Percentiles rank a stretch among this genome's conserved stretches.
Evolutionary conservation across 2,797 vertebrate genomes (phyloP).

Genomic region (Sylvilagus floridanus): DNA sequence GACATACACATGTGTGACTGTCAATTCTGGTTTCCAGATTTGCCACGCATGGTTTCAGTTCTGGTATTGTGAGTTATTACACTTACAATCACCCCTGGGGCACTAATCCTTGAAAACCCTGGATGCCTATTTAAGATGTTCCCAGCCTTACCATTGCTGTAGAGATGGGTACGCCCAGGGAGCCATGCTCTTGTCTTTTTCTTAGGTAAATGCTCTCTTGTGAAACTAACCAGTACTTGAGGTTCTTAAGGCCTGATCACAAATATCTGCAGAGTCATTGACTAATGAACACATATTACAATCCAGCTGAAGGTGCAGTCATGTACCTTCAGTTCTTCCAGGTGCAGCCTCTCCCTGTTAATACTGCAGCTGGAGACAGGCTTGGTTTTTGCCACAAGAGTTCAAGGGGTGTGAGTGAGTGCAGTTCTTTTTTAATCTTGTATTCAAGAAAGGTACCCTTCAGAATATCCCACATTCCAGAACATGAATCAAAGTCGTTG

Average conservation of each 20-base stretch:
- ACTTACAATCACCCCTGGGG: neutral
- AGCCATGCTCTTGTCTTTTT: neutral
- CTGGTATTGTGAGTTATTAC: neutral
- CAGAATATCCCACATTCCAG: neutral
- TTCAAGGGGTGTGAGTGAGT: neutral
- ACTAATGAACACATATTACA: neutral
- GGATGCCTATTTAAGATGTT: neutral
- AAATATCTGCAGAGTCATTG: neutral
- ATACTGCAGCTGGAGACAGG: neutral
- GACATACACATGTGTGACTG: neutral
- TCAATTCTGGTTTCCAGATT: neutral
- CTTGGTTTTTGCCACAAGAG: neutral
- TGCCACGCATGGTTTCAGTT: neutral
- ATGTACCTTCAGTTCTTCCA: neutral
- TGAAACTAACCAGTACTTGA: neutral
- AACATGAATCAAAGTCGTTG: neutral
- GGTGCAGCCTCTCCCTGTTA: neutral
- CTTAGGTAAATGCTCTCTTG: neutral
- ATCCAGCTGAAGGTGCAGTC: neutral
- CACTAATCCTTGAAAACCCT: neutral
- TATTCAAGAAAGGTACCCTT: neutral
- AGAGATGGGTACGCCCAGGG: neutral
- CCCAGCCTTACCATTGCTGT: neutral
- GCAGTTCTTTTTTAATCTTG: neutral
- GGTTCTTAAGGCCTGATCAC: neutral